A percentile compares a stretch with the other conserved stretches of the same genome.
Conservation (phyloP, 2,888 invertebrate genomes). For the Microctonus brassicae region DNA sequence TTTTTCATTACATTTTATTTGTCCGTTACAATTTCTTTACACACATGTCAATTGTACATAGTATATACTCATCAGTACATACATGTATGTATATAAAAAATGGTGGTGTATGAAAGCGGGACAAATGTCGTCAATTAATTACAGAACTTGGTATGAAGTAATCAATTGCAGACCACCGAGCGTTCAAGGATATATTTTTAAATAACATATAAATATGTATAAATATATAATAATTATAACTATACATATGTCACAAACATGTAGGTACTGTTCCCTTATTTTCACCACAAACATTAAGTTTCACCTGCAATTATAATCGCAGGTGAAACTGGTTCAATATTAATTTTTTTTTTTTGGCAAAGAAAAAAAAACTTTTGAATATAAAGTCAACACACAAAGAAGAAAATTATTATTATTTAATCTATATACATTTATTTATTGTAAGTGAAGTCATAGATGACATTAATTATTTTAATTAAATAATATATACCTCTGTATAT, state of each 20-base stretch:
- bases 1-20: too few species aligned
- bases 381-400: not conserved
- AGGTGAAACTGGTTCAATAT: constrained; percentile 2
- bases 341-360: not conserved
- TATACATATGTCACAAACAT: too few species aligned
- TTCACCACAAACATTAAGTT: constrained; percentile 21
- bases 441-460: not conserved
- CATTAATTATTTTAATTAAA: not conserved
- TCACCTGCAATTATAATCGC: constrained; percentile 34
- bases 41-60: not conserved
- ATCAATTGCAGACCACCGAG: constrained; percentile 37
- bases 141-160: constrained; percentile 38
- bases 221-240: too few species aligned
- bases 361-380: not conserved
- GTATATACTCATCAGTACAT: not conserved
- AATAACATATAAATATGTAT: not conserved
- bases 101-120: not conserved
- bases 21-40: not conserved
- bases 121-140: constrained; percentile 38
- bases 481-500: not conserved
- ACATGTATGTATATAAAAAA: not conserved
- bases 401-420: not conserved
- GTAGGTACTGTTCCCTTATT: not conserved
- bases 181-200: constrained; percentile 34
- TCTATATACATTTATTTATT: not conserved